These are phyloP conservation scores for Tetramorium bicarinatum DNA, from an alignment of 2,888 invertebrate species.

Conservation along the genomic window DNA sequence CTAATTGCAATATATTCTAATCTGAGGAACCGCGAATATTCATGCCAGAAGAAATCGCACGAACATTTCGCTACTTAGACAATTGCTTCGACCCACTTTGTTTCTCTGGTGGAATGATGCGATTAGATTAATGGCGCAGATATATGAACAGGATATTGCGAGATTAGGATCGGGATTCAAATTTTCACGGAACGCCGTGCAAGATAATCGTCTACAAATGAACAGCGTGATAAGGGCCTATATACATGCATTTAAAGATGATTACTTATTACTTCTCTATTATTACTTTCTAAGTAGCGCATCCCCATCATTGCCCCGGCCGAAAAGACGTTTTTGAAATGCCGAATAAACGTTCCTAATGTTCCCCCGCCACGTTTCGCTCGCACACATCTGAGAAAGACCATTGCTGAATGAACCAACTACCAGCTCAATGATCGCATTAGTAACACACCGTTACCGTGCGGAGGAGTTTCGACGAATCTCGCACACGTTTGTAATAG, in stretches of 20 bases:
- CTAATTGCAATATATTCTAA: background rate
- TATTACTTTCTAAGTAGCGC: slow-evolving; percentile 41
- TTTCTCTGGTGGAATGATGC: slow-evolving; percentile 40
- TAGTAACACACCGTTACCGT: too few species aligned
- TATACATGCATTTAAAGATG: slow-evolving; percentile 34
- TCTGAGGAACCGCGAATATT: background rate
- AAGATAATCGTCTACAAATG: slow-evolving; percentile 30
- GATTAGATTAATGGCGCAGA: slow-evolving; percentile 54
- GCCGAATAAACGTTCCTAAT: slow-evolving; percentile 40
- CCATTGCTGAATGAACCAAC: slow-evolving; percentile 9
- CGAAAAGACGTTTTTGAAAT: slow-evolving; percentile 40
- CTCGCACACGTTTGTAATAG: background rate
- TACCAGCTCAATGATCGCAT: slow-evolving; percentile 23
- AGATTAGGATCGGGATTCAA: slow-evolving; percentile 46
- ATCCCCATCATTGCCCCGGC: slow-evolving; percentile 2
- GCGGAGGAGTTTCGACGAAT: slow-evolving; percentile 41
- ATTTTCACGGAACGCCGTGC: slow-evolving; percentile 45
- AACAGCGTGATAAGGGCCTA: slow-evolving; percentile 33
- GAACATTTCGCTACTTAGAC: slow-evolving; percentile 42
- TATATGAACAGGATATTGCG: slow-evolving; percentile 52
- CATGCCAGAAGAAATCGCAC: slow-evolving; percentile 37
- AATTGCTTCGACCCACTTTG: slow-evolving; percentile 50
- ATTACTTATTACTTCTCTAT: slow-evolving; percentile 41
- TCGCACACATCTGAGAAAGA: background rate
- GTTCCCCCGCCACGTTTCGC: slow-evolving; percentile 19